Conservation (phyloP, 2,888 invertebrate species). For the Atherix ibis region DNA sequence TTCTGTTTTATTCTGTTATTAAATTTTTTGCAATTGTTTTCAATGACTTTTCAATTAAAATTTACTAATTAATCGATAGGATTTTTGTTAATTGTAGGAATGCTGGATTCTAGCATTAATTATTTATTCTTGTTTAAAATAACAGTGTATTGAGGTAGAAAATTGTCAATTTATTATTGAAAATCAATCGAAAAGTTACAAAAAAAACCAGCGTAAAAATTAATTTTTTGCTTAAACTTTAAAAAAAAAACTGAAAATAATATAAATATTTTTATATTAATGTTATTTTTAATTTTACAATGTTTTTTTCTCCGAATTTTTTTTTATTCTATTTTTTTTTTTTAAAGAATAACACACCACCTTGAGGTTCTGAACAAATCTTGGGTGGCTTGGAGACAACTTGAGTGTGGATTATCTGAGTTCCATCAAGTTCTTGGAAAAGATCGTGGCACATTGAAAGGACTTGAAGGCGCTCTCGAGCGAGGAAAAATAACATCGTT, state of each 20-base stretch:
- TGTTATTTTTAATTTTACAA: background rate
- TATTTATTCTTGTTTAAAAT: too few relatives aligned
- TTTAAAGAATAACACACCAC: slow-evolving; percentile 51
- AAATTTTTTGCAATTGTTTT: background rate
- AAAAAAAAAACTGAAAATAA: too few relatives aligned
- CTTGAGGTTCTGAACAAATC: slow-evolving; percentile 55
- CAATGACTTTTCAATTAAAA: background rate
- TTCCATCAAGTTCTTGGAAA: slow-evolving; percentile 59
- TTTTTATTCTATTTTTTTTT: slow-evolving; percentile 6
- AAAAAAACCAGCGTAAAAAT: too few relatives aligned
- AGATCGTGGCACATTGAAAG: slow-evolving; percentile 38
- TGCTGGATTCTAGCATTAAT: too few relatives aligned
- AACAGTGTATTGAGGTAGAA: too few relatives aligned
- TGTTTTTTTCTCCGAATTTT: background rate
- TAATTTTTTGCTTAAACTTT: too few relatives aligned
- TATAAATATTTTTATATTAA: too few relatives aligned
- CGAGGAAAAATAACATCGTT: slow-evolving; percentile 27
- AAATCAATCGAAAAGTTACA: too few relatives aligned
- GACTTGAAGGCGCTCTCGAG: slow-evolving; percentile 29
- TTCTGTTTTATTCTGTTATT: background rate
- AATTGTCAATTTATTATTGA: too few relatives aligned
- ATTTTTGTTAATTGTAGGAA: too few relatives aligned
- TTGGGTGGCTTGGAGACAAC: slow-evolving; percentile 56
- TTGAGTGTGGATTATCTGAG: slow-evolving; percentile 59
- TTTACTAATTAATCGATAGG: too few relatives aligned